Evolutionary conservation across 92 coral and sea anemone species (phyloP).

Genomic region (Palythoa heliodiscus): DNA sequence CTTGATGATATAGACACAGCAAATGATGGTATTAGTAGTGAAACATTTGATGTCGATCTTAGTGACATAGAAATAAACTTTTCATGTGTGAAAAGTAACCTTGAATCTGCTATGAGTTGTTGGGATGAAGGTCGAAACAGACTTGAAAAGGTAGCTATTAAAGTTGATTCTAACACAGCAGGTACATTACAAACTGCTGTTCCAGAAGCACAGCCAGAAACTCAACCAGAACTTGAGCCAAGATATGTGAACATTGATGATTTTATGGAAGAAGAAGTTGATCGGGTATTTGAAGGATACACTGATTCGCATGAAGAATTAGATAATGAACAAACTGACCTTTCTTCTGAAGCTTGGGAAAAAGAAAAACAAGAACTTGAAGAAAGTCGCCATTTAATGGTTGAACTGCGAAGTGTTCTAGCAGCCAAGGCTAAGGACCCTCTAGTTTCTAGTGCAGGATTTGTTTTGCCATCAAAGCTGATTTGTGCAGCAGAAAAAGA

Average conservation of each 20-base stretch:
- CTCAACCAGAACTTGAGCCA: slow-evolving; percentile 8
- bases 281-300: slow-evolving; percentile 88
- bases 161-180: slow-evolving; percentile 6
- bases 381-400: slow-evolving; percentile 82
- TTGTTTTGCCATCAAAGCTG: slow-evolving; percentile 63
- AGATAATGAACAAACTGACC: slow-evolving; percentile 29
- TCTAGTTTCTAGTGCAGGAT: slow-evolving; percentile 77
- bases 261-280: slow-evolving; percentile 46
- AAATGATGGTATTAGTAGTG: background rate
- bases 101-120: slow-evolving; percentile 74
- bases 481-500: background rate
- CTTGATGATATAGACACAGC: slow-evolving; percentile 44
- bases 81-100: slow-evolving; percentile 59
- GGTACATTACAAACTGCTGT: slow-evolving; percentile 6
- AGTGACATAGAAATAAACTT: slow-evolving; percentile 53
- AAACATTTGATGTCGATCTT: background rate
- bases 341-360: slow-evolving; percentile 66
- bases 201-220: slow-evolving; percentile 20
- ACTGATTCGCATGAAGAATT: slow-evolving; percentile 68
- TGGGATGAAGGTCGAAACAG: slow-evolving; percentile 74
- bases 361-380: slow-evolving; percentile 64
- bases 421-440: slow-evolving; percentile 82
- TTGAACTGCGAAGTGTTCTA: slow-evolving; percentile 83
- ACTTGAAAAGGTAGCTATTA: slow-evolving; percentile 44
- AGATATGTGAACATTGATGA: background rate